A percentile compares a stretch with the other conserved stretches of the same genome.
phyloP scores from a whole-genome alignment of 2,888 invertebrate genomes.

The Mesoligia furuncula region DNA sequence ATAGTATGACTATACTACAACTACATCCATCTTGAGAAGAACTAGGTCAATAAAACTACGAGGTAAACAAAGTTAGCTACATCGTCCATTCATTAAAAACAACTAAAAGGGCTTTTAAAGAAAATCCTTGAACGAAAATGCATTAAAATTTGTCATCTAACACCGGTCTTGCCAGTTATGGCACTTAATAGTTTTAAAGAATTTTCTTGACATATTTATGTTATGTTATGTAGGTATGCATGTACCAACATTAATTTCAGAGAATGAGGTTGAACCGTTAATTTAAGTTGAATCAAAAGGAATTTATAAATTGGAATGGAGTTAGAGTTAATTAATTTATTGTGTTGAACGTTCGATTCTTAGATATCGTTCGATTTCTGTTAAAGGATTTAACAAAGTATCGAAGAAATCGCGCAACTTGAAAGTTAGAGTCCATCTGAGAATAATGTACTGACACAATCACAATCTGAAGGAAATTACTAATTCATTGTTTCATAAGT shows the following conservation, averaged over 20 bases:
- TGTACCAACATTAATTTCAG: conserved; percentile 14
- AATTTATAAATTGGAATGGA: conserved; percentile 49
- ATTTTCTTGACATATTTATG: conserved; percentile 28
- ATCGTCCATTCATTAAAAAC: conserved; percentile 1
- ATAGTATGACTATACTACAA: background rate
- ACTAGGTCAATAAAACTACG: conserved; percentile 40
- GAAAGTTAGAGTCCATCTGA: background rate
- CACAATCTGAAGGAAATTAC: background rate
- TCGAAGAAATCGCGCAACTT: conserved; percentile 1
- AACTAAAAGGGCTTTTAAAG: conserved; percentile 24
- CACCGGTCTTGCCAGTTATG: conserved; percentile 16
- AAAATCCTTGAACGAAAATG: conserved; percentile 33
- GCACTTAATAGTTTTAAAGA: conserved; percentile 22
- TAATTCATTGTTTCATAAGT: background rate
- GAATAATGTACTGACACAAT: background rate
- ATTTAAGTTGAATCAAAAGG: conserved; percentile 37
- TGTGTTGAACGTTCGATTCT: conserved; percentile 1
- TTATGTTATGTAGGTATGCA: background rate
- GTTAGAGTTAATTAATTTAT: conserved; percentile 46
- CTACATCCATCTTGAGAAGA: background rate
- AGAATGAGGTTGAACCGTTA: conserved; percentile 48
- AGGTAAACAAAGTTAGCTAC: conserved; percentile 25
- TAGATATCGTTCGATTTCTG: conserved; percentile 12
- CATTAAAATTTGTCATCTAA: conserved; percentile 20
- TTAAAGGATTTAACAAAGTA: conserved; percentile 28